phyloP scores from a whole-genome alignment of 1,140 invertebrate genomes.

The Hyposmocoma kahamanoa region DNA sequence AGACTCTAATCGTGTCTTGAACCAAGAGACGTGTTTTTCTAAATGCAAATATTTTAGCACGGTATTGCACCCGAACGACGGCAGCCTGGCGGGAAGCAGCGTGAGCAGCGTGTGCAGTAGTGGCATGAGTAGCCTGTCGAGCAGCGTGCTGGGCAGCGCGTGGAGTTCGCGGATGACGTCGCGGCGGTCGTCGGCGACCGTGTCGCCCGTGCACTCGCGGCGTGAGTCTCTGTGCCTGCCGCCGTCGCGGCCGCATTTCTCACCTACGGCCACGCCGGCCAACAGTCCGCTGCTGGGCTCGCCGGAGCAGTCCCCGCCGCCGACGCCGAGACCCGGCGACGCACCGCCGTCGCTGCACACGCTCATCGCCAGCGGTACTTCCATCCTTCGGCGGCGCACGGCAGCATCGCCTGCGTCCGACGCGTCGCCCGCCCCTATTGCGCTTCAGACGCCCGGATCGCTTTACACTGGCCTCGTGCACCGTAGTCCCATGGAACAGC shows the following conservation, averaged over 20 bases:
- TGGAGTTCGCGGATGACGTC: constrained; percentile 60
- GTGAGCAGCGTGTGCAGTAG: constrained; percentile 74
- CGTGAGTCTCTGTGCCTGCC: constrained; percentile 76
- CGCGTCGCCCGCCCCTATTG: constrained; percentile 72
- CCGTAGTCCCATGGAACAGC: constrained; percentile 83
- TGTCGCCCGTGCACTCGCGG: constrained; percentile 66
- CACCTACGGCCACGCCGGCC: constrained; percentile 75
- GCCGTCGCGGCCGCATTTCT: constrained; percentile 53
- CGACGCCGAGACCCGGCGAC: constrained; percentile 86
- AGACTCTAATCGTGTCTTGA: not conserved
- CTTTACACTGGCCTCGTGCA: constrained; percentile 73
- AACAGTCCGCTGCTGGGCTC: constrained; percentile 63
- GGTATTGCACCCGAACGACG: constrained; percentile 91
- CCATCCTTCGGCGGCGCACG: constrained; percentile 79
- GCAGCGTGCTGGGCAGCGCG: constrained; percentile 75
- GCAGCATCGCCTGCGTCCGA: constrained; percentile 61
- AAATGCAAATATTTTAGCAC: constrained; percentile 78
- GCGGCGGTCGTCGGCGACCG: constrained; percentile 79
- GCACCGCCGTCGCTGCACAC: constrained; percentile 77
- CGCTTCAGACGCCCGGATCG: constrained; percentile 75
- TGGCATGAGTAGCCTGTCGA: constrained; percentile 73
- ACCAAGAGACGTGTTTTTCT: not conserved
- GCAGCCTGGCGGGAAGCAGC: constrained; percentile 76
- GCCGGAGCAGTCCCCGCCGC: constrained; percentile 82
- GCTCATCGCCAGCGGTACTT: constrained; percentile 82